Conservation (phyloP, 1,140 invertebrate genomes). For the Hypothenemus hampei region DNA sequence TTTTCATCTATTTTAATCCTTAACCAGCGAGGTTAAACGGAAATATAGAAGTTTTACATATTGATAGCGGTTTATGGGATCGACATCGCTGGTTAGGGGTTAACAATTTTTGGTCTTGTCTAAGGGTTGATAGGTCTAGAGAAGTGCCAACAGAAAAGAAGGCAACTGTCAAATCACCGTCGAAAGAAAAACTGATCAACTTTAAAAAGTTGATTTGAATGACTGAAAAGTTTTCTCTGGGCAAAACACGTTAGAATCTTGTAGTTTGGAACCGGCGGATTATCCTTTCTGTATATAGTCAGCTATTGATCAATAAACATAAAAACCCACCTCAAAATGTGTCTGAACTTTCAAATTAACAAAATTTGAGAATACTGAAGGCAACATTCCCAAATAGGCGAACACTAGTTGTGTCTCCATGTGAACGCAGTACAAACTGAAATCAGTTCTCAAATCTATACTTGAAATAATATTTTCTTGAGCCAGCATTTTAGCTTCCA, state of each 20-base stretch:
- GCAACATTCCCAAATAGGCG: constrained; percentile 62
- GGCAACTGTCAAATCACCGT: no score
- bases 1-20: neutral
- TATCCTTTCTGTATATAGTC: no score
- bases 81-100: no score
- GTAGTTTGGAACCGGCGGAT: no score
- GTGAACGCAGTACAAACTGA: constrained; percentile 66
- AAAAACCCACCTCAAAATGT: constrained; percentile 56
- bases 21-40: neutral
- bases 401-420: constrained; percentile 70
- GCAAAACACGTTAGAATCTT: no score
- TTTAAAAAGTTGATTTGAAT: neutral
- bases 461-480: constrained; percentile 67
- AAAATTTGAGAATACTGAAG: constrained; percentile 57
- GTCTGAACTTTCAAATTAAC: constrained; percentile 57
- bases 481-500: constrained; percentile 64
- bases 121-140: no score
- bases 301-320: no score
- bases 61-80: no score
- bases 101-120: no score
- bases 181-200: neutral
- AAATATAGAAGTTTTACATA: neutral
- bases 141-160: no score
- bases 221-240: neutral
- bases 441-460: constrained; percentile 65